Evolutionary conservation across 2,888 invertebrate species (phyloP), one percentile per base, ranked within the genome.

Genomic region (Cepaea hortensis): DNA sequence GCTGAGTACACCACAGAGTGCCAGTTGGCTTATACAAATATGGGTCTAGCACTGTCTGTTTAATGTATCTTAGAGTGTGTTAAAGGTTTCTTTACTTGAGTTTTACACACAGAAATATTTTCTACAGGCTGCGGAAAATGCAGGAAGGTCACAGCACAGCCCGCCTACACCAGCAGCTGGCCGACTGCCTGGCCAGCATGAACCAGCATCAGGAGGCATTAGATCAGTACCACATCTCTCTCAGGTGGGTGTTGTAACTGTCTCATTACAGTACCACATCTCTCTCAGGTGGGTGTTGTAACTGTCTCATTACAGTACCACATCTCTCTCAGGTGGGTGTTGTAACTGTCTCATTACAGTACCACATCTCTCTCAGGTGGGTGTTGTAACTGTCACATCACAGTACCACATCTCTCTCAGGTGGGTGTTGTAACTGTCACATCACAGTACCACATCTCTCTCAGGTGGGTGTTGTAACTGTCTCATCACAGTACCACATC

Each of bases 131-230:
- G 23, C 95, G 96, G 90, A 96, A 96, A 90, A 96, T 96, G 91
- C 95, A 96, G 0, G 95, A 95, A 87, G 94, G 95, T 20, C 95
- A 96, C 90, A 96, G 96, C 20, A 96, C 96, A 0, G 96, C 96
- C 75, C 95, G 95, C 90, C 94, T 96, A 48, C 96, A 97, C 93
- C 96, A 96, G 91, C 95, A 96, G 94, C 93, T 97, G 46, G 96
- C 96, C 0, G 96, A 96, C 91, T 95, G 96, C 84, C 95, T 96
- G 91, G 95, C 95, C 11, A 95, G 96, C 90, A 94, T 96, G 83
- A 96, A 96, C 88, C 96, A 96, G 90, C 96, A 96, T 87, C 96
- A 96, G 83, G 96, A 96, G 91, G 96, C 97, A 50, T 95, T 96
- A 85, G 96, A 96, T 90, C 96, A 96, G 92, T 97, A 96, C 93